Base-by-base conservation (phyloP, 1,140 invertebrate species). In the Helicoverpa armigera region DNA sequence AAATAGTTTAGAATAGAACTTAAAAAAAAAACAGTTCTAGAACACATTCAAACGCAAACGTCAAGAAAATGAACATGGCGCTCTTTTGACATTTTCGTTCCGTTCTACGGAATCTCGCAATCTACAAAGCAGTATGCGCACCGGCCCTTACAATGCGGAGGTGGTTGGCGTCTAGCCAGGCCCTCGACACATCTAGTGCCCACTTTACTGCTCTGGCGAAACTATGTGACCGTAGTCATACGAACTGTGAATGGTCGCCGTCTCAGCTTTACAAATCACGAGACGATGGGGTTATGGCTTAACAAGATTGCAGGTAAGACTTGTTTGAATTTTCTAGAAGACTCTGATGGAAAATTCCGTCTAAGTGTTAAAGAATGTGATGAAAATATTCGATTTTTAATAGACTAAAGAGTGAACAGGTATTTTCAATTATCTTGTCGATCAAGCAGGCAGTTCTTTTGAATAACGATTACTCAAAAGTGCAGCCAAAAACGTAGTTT, bases 141-240 rank as follows among this genome's bases (percentile, higher is more conserved):
- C 51, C 16, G 54, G 35, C 35, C 81, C 67, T 83, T 65, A 77
- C 65, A 80, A 74, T 72, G 76, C 81, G 67, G 48, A 53, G 84
- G 54, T 80, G 61, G 77, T 78, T 86, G 85, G 85, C 85, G 76
- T 67, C 18, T 67, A 78, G 85, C 85, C 85, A 86, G 70, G 13
- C 80, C 18, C 83, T 86, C 85, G 72, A 80, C 75, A 83, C 83
- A 79, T 86, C 79, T 83, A 86, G 83, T 83, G 73, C 81, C 83
- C 85, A 83, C 83, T 84, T 79, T 80, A 79, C 83, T 58, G 58
- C 80, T 79, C 79, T 79, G 63, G 13, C 75, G 78, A 81, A 85
- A 83, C 84, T 82, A 80, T 83, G 82, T 67, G 81, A 72, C 78
- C 80, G 78, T 76, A 75, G 63, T 82, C 75, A 85, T 79, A 76